A percentile compares a stretch with the other conserved stretches of the same genome.
phyloP scores from a whole-genome alignment of 2,113 vertebrate genomes.

The Sarotherodon lohbergeri region DNA sequence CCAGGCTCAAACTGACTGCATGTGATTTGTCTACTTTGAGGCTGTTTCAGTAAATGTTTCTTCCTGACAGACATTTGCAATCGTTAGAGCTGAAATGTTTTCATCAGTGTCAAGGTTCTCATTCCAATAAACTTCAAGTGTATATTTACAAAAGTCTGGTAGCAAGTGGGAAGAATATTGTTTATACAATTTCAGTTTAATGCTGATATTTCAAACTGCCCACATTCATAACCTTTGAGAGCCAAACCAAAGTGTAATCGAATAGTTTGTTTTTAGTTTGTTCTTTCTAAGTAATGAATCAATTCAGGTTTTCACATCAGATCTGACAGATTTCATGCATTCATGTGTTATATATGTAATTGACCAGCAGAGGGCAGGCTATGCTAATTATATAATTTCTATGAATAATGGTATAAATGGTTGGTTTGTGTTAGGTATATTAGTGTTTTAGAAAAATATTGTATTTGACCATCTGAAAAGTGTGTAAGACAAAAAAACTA shows the following conservation, averaged over 20 bases:
- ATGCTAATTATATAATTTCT: neutral
- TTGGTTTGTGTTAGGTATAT: rapidly evolving
- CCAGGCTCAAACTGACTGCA: neutral
- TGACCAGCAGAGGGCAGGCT: conserved; percentile 15
- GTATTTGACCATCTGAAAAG: neutral
- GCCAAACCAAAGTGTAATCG: neutral
- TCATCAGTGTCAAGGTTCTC: neutral
- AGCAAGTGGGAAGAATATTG: neutral
- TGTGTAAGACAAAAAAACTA: neutral
- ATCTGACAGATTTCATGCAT: neutral
- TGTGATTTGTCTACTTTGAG: neutral
- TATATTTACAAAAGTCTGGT: neutral
- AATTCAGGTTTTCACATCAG: neutral
- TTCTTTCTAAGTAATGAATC: neutral
- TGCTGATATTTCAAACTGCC: neutral
- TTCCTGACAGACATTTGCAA: neutral
- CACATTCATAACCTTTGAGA: neutral
- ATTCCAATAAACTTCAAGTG: neutral
- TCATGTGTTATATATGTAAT: neutral
- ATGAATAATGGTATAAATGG: neutral
- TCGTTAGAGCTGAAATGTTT: neutral
- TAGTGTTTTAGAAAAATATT: neutral
- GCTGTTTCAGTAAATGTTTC: neutral
- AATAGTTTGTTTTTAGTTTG: neutral
- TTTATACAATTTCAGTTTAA: neutral